Percentiles rank a stretch among this genome's conserved stretches.
Evolutionary conservation across 2,113 vertebrate species (phyloP).

Genomic region (Neolamprologus sp.): DNA sequence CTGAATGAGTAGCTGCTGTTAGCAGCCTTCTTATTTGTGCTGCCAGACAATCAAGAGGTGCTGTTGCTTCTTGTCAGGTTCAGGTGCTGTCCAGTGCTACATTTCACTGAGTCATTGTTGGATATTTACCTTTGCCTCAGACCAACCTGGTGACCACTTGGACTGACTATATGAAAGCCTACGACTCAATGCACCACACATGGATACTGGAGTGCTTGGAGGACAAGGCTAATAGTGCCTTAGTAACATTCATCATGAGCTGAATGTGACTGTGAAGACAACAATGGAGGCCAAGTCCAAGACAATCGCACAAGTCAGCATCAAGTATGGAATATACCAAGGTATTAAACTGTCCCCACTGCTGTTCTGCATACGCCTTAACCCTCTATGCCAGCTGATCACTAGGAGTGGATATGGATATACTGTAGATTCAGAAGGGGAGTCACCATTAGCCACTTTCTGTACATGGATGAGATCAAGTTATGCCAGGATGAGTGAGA

Average conservation of each 20-base stretch:
- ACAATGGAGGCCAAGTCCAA: neutral
- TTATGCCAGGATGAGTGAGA: neutral
- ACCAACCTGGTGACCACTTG: neutral
- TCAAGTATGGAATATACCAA: neutral
- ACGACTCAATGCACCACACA: neutral
- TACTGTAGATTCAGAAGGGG: neutral
- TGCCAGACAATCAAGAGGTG: neutral
- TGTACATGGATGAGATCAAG: neutral
- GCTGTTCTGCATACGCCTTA: neutral
- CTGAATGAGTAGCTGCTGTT: neutral
- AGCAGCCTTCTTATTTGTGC: neutral
- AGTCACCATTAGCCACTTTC: neutral
- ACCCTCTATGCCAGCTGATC: neutral
- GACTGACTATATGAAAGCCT: neutral
- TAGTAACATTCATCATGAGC: neutral
- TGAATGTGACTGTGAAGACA: neutral
- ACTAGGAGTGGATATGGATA: neutral
- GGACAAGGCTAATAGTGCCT: neutral
- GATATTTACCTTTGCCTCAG: neutral
- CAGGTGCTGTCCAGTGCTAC: neutral
- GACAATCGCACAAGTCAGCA: neutral
- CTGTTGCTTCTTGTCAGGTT: neutral
- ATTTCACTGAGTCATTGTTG: neutral
- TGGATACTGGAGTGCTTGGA: neutral
- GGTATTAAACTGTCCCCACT: neutral